These are phyloP conservation scores for Acanthopagrus latus DNA, from an alignment of 2,797 vertebrate species.

Conservation along the genomic window DNA sequence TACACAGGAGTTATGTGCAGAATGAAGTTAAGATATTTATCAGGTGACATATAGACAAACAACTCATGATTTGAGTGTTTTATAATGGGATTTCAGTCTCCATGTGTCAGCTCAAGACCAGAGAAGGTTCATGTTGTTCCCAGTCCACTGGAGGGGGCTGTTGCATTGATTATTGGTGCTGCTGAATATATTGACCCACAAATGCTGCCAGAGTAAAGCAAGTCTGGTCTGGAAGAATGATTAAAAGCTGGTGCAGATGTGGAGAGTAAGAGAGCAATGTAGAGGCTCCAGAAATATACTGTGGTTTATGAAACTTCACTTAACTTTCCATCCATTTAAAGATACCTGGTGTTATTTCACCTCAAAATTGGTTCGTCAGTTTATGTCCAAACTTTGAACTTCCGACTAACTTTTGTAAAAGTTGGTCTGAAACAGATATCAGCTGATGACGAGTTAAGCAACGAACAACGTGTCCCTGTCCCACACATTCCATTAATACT, in stretches of 20 bases:
- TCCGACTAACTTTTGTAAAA: no score
- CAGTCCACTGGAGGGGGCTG: conserved; percentile 50
- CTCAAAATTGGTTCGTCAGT: not conserved
- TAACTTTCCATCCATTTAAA: no score
- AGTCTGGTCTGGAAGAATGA: conserved; percentile 11
- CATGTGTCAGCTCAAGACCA: no score
- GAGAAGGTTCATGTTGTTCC: not conserved
- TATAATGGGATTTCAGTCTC: no score
- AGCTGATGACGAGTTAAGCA: not conserved
- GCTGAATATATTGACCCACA: not conserved
- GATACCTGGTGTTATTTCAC: not conserved
- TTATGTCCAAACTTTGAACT: not conserved
- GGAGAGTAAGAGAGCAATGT: not conserved
- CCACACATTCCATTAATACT: not conserved
- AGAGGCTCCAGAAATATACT: no score
- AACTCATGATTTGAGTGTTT: not conserved
- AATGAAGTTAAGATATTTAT: not conserved
- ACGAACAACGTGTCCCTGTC: not conserved
- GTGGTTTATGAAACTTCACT: no score
- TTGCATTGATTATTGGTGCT: conserved; percentile 13
- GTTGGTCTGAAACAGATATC: not conserved
- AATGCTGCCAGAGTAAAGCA: not conserved
- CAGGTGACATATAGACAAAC: not conserved
- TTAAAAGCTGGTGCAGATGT: not conserved
- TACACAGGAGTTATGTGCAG: not conserved